Conservation (phyloP, 2,888 invertebrate species). For the Myathropa florea region DNA sequence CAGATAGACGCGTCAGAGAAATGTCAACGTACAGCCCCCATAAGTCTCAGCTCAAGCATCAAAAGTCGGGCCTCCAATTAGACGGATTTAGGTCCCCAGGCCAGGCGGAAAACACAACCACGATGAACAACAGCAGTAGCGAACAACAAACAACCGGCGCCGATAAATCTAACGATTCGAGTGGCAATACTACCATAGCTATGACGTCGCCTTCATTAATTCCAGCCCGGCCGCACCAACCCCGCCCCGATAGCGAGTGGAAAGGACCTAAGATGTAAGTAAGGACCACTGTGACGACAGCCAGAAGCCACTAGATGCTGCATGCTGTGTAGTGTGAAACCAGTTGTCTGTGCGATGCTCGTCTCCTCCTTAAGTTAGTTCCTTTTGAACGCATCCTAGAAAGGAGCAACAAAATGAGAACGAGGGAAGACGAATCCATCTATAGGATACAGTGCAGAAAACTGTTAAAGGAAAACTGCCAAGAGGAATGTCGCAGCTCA, state of each 20-base stretch:
- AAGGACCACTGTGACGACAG: slow-evolving; percentile 30
- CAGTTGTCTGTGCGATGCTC: slow-evolving; percentile 46
- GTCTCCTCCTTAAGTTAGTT: slow-evolving; percentile 31
- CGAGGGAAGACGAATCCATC: neutral
- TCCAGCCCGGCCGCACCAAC: slow-evolving; percentile 73
- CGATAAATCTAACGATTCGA: slow-evolving; percentile 72
- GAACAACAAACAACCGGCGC: slow-evolving; percentile 27
- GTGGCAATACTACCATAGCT: slow-evolving; percentile 77
- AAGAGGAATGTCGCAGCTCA: slow-evolving; percentile 49
- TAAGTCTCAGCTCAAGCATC: slow-evolving; percentile 33
- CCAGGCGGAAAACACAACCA: slow-evolving; percentile 72
- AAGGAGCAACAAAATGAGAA: neutral
- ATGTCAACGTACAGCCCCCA: slow-evolving; percentile 53
- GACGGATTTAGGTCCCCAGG: slow-evolving; percentile 76
- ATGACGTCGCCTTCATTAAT: slow-evolving; percentile 78
- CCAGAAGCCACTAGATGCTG: slow-evolving; percentile 30
- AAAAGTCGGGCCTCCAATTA: slow-evolving; percentile 75
- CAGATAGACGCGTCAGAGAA: slow-evolving; percentile 44
- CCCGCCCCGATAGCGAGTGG: slow-evolving; percentile 72
- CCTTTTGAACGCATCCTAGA: slow-evolving; percentile 23
- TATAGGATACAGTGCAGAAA: neutral
- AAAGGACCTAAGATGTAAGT: slow-evolving; percentile 79
- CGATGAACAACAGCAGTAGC: slow-evolving; percentile 53
- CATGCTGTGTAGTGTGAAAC: slow-evolving; percentile 37
- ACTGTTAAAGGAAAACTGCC: slow-evolving; percentile 3